Base-by-base conservation (phyloP, 2,888 invertebrate species). In the Rhyacophila evoluta region DNA sequence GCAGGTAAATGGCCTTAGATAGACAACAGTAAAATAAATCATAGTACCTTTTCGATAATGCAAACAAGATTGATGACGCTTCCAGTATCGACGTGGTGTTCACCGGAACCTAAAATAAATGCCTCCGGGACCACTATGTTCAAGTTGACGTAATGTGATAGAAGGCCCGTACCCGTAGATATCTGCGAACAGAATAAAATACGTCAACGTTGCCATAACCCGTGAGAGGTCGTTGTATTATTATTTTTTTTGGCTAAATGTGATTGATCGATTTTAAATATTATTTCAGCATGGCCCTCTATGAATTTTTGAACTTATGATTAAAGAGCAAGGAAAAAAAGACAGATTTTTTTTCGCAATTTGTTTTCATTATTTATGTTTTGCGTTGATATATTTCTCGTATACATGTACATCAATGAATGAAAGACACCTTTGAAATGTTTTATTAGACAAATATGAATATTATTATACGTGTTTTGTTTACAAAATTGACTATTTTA, bases 81-180 rank as follows among this genome's bases (percentile, higher is more conserved):
- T 85, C 96, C 96, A 85, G 95, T 93, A 87, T 96, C 96, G 82
- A 97, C 96, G 89, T 97, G 96, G 87, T 96, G 94, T 88, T 97
- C 96, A 83, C 94, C 95, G 75, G 94, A 94, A 82, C 95, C 95
- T 84, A 96, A 92, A 86, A 97, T 97, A 87, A 95, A 95, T 77
- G 97, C 97, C 88, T 96, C 95, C 74, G 97, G 97, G 84, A 95
- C 94, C 83, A 96, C 95, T 85, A 97, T 94, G 89, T 94, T 94
- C 85, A 97, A 92, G 89, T 95, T 95, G 85, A 96, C 96, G 87
- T 95, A 95, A 87, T 96, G 95, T 83, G 96, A 95, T 86, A 96
- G 91, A 86, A 95, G 92, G 84, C 96, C 96, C 78, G 93, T 92
- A 83, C 93, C 94, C 84, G 94, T 95, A 83, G 96, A 94, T 84